A percentile compares a stretch with the other conserved stretches of the same genome.
phyloP scores from a whole-genome alignment of 2,888 invertebrate species.

The Chydorus sphaericus region DNA sequence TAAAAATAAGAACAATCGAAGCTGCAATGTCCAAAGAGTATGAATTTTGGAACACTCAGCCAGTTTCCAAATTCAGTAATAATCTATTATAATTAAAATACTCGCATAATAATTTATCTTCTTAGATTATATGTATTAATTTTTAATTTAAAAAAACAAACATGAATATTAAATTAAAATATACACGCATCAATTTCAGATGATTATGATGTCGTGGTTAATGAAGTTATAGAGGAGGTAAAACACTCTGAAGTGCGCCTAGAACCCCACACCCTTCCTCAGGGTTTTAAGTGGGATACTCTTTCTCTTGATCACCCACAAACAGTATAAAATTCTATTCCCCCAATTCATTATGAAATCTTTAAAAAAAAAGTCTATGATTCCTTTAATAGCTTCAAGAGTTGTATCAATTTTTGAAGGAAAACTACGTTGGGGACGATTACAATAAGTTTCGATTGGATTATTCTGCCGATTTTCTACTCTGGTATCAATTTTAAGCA shows the following conservation, averaged over 20 bases:
- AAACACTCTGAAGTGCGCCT: constrained; percentile 67
- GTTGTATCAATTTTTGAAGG: constrained; percentile 84
- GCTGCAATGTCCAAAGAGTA: constrained; percentile 70
- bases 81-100: constrained; percentile 7
- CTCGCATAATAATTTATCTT: constrained; percentile 2
- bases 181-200: constrained; percentile 37
- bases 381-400: constrained; percentile 51
- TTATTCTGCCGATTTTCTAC: constrained; percentile 90
- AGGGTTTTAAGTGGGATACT: constrained; percentile 92
- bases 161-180: not conserved
- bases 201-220: constrained; percentile 79
- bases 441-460: constrained; percentile 99
- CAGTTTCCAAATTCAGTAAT: constrained; percentile 85
- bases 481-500: constrained; percentile 49
- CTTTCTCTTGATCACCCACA: constrained; percentile 74
- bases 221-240: constrained; percentile 82
- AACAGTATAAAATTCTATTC: constrained; percentile 35
- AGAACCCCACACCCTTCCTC: constrained; percentile 84
- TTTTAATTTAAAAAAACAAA: too few relatives aligned
- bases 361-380: too few relatives aligned
- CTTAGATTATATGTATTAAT: not conserved
- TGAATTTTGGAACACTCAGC: constrained; percentile 98
- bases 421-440: constrained; percentile 99
- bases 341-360: too few relatives aligned
- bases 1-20: constrained; percentile 51